Evolutionary conservation across 2,888 invertebrate species (phyloP).

Genomic region (Melanotus villosus): DNA sequence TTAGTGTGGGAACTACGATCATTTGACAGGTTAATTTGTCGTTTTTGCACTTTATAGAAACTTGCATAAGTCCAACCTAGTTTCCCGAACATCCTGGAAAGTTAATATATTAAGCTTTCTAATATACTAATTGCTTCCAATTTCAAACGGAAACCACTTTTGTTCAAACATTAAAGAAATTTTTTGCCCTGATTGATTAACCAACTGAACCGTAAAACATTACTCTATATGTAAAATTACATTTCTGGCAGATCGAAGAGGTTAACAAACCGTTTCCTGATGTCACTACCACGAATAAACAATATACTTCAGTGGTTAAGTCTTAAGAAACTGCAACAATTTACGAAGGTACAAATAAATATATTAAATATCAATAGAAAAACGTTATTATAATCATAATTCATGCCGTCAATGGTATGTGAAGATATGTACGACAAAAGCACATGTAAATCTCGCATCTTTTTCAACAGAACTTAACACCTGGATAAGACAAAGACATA

Average conservation of each 20-base stretch:
- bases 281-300: background rate
- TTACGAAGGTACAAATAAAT: background rate
- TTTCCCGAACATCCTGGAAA: slow-evolving; percentile 21
- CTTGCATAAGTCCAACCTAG: slow-evolving; percentile 31
- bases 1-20: slow-evolving; percentile 14
- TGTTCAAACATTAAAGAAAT: background rate
- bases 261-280: background rate
- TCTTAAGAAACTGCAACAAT: slow-evolving; percentile 8
- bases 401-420: slow-evolving; percentile 14
- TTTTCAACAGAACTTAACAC: background rate
- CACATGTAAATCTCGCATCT: background rate
- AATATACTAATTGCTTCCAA: slow-evolving; percentile 8
- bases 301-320: too few species aligned
- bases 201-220: background rate
- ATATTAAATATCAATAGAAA: slow-evolving; percentile 23
- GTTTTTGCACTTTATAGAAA: slow-evolving; percentile 17
- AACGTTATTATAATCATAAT: slow-evolving; percentile 18
- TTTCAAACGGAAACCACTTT: slow-evolving; percentile 5
- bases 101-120: slow-evolving; percentile 7
- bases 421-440: background rate
- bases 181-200: background rate
- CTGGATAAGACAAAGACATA: slow-evolving; percentile 2
- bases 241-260: background rate
- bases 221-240: background rate
- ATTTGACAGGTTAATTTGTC: slow-evolving; percentile 11